Evolutionary conservation across 2,113 vertebrate genomes (phyloP).

Genomic region (Coryphaenoides rupestris): DNA sequence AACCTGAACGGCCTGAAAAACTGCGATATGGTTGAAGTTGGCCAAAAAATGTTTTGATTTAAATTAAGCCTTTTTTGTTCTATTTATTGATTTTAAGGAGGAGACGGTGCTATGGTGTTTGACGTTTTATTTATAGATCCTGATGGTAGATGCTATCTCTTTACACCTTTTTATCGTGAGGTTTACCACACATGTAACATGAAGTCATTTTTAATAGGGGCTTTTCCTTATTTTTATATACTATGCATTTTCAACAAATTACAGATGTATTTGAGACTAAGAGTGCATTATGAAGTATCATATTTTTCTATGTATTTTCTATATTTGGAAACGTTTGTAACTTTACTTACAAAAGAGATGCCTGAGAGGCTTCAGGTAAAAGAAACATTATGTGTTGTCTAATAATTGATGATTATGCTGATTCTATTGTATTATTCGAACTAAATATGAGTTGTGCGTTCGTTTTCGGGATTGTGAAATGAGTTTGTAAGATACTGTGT

Average conservation of each 20-base stretch:
- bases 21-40: slow-evolving; percentile 57
- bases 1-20: slow-evolving; percentile 47
- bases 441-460: background rate
- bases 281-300: slow-evolving; percentile 50
- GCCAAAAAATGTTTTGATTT: slow-evolving; percentile 66
- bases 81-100: slow-evolving; percentile 74
- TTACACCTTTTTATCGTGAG: slow-evolving; percentile 60
- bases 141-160: slow-evolving; percentile 62
- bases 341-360: slow-evolving; percentile 37
- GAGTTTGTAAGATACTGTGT: slow-evolving; percentile 54
- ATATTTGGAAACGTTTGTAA: slow-evolving; percentile 42
- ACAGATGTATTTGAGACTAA: slow-evolving; percentile 38
- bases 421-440: slow-evolving; percentile 15
- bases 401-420: slow-evolving; percentile 21
- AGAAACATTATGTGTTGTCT: slow-evolving; percentile 19
- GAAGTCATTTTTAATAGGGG: slow-evolving; percentile 42
- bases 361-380: slow-evolving; percentile 31
- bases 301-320: slow-evolving; percentile 63
- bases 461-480: slow-evolving; percentile 51
- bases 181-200: slow-evolving; percentile 50
- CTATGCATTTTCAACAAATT: slow-evolving; percentile 52
- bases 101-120: slow-evolving; percentile 55
- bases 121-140: slow-evolving; percentile 72
- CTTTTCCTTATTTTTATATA: slow-evolving; percentile 55
- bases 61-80: slow-evolving; percentile 73